phyloP scores from a whole-genome alignment of 1,140 invertebrate species.

The Panagrolaimus sp. region DNA sequence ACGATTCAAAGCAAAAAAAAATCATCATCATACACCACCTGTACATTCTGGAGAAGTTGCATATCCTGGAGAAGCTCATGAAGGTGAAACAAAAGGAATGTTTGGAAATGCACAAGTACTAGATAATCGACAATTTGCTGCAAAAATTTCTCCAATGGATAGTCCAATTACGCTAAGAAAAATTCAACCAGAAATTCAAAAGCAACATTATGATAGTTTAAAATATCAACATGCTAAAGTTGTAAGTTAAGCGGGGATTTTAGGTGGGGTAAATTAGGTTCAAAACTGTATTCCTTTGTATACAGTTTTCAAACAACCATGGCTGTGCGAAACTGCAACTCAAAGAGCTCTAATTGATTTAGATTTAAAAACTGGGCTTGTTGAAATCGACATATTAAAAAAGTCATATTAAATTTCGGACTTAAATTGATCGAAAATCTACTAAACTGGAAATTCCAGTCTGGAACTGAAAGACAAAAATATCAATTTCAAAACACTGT shows the following conservation, averaged over 20 bases:
- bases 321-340: too few relatives aligned
- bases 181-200: background rate
- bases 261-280: background rate
- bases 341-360: too few relatives aligned
- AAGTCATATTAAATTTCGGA: too few relatives aligned
- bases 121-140: background rate
- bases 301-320: too few relatives aligned
- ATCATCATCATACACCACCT: background rate
- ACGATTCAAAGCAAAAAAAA: background rate
- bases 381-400: too few relatives aligned
- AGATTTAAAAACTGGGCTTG: too few relatives aligned
- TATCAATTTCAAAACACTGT: too few relatives aligned
- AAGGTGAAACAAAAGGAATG: background rate
- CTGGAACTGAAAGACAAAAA: too few relatives aligned
- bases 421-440: too few relatives aligned
- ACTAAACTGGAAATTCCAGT: too few relatives aligned
- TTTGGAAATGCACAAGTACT: background rate
- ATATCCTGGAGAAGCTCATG: background rate
- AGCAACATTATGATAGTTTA: background rate
- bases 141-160: background rate
- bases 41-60: background rate
- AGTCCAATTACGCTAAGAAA: background rate
- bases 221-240: constrained; percentile 12
- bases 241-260: background rate
- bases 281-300: too few relatives aligned